Conservation (phyloP, 2,797 vertebrate genomes). For the Cirrhinus mrigala region DNA sequence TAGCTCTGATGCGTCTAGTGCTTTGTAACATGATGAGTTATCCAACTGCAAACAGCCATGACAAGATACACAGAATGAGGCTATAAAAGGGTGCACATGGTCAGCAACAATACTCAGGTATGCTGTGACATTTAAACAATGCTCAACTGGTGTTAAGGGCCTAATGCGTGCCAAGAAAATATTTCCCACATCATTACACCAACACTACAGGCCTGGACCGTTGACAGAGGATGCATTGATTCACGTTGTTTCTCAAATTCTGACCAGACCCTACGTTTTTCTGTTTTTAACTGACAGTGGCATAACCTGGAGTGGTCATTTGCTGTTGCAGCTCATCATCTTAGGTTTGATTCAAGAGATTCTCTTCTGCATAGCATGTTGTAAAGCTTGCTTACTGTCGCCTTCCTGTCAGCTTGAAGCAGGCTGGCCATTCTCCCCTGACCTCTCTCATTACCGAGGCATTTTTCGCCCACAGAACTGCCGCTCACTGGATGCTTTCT, state of each 20-base stretch:
- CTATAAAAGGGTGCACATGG: conserved; percentile 15
- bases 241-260: neutral
- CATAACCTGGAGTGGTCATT: neutral
- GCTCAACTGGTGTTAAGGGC: conserved; percentile 31
- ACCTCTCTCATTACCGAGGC: conserved; percentile 28
- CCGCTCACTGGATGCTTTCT: neutral
- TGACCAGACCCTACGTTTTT: neutral
- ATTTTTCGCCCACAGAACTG: conserved; percentile 28
- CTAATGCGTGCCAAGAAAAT: conserved; percentile 1
- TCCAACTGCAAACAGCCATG: neutral
- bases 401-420: conserved; percentile 27
- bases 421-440: conserved; percentile 11
- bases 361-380: neutral
- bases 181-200: conserved; percentile 37
- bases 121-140: conserved; percentile 37
- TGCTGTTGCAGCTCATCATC: neutral
- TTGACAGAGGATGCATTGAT: neutral
- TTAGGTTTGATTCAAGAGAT: conserved; percentile 2
- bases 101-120: conserved; percentile 22
- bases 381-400: neutral
- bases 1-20: neutral
- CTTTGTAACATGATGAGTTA: neutral
- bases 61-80: conserved; percentile 10
- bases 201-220: neutral
- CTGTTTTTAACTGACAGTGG: neutral